A percentile compares a stretch with the other conserved stretches of the same genome.
Evolutionary conservation across 2,113 vertebrate genomes (phyloP).

Genomic region (Acrocephalus kingi): DNA sequence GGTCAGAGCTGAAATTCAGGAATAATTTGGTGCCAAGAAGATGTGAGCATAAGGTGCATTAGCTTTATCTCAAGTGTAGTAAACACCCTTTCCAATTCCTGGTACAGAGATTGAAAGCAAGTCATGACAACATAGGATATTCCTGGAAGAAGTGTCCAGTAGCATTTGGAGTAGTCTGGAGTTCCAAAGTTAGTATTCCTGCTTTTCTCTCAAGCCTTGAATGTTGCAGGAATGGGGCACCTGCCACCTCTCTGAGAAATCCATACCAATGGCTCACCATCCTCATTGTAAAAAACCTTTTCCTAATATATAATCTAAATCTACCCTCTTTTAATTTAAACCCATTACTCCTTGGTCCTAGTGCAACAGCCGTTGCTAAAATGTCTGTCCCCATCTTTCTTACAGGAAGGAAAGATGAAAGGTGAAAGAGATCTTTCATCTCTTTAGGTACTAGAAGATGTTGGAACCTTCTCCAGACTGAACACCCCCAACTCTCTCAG

Average conservation of each 20-base stretch:
- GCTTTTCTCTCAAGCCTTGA: background rate
- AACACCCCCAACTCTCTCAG: background rate
- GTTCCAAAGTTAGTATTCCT: background rate
- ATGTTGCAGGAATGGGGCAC: background rate
- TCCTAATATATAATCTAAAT: background rate
- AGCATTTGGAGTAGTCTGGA: background rate
- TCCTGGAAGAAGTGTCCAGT: background rate
- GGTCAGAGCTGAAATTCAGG: background rate
- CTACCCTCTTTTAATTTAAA: background rate
- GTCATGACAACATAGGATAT: background rate
- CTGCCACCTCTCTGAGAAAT: background rate
- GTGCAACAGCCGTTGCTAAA: background rate
- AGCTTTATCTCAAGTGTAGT: background rate
- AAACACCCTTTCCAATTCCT: background rate
- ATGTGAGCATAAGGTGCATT: background rate
- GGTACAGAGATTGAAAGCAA: background rate
- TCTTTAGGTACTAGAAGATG: background rate
- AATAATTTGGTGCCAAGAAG: background rate
- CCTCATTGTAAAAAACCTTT: background rate
- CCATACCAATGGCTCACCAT: fast-evolving
- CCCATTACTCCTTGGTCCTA: background rate
- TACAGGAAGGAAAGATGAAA: background rate
- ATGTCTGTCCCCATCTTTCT: background rate
- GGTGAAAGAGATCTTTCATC: background rate
- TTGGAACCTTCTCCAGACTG: background rate